These are phyloP conservation scores for Conchocele bisecta DNA, from an alignment of 2,888 invertebrate species.

Conservation along the genomic window DNA sequence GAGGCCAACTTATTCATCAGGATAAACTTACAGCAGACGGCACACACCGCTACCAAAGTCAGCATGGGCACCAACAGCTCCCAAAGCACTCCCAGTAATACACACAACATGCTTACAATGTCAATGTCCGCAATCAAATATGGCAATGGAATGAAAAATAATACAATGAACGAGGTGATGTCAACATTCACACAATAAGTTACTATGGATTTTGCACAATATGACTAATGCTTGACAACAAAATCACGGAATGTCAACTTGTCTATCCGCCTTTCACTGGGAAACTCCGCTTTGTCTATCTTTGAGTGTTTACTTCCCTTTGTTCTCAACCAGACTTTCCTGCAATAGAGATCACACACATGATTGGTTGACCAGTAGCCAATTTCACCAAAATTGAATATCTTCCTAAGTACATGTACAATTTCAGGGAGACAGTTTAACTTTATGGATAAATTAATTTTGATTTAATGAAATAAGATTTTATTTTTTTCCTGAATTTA, in stretches of 20 bases:
- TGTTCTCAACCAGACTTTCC: conserved; percentile 74
- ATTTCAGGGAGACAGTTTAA: too few species aligned
- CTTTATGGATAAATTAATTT: too few species aligned
- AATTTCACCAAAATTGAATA: too few species aligned
- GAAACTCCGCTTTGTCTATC: conserved; percentile 76
- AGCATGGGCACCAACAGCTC: too few species aligned
- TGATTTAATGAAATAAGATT: background rate
- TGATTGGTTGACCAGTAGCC: too few species aligned
- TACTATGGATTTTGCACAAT: too few species aligned
- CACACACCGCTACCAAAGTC: conserved; percentile 38
- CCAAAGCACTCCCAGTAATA: too few species aligned
- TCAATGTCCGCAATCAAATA: background rate
- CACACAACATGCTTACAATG: background rate
- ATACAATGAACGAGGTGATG: too few species aligned
- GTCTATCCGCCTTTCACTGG: conserved; percentile 63
- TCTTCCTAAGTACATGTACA: too few species aligned
- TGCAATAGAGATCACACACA: conserved; percentile 46
- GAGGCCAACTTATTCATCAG: conserved; percentile 33
- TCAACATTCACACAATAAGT: too few species aligned
- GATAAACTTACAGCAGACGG: conserved; percentile 38
- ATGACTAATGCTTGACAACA: conserved; percentile 30
- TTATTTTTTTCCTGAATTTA: background rate
- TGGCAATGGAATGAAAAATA: background rate
- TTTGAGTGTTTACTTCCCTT: conserved; percentile 79
- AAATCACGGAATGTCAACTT: conserved; percentile 54